Conservation (phyloP, 1,140 invertebrate species). For the Platyscapa corneri region DNA sequence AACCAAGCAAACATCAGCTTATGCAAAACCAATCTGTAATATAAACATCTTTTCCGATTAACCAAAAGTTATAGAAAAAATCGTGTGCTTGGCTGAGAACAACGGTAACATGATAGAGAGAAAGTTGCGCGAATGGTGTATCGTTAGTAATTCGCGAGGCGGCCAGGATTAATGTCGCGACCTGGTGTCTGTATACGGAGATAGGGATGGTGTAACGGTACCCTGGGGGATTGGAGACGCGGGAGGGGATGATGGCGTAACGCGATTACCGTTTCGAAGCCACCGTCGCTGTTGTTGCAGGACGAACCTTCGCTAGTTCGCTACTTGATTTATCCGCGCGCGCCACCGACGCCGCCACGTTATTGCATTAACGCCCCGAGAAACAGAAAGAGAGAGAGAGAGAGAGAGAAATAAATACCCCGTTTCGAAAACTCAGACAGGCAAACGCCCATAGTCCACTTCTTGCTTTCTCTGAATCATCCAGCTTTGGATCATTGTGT, state of each 20-base stretch:
- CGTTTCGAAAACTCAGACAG: not conserved
- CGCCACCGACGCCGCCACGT: constrained; percentile 57
- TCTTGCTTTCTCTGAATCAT: constrained; percentile 52
- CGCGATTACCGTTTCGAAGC: constrained; percentile 62
- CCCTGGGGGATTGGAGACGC: constrained; percentile 58
- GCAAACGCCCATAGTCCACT: constrained; percentile 30
- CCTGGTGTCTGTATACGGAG: constrained; percentile 3
- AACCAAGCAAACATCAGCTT: not conserved
- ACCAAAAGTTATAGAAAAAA: not conserved
- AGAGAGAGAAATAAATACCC: not conserved
- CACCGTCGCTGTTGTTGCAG: constrained; percentile 44
- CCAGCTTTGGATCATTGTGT: constrained; percentile 29
- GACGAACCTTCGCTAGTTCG: constrained; percentile 58
- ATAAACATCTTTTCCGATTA: not conserved
- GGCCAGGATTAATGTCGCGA: constrained; percentile 53
- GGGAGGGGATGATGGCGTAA: constrained; percentile 57
- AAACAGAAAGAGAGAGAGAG: not conserved
- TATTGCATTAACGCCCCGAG: constrained; percentile 69
- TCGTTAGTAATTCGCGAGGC: constrained; percentile 50
- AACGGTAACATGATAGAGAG: not conserved
- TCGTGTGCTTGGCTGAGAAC: not conserved
- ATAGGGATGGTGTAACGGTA: constrained; percentile 59
- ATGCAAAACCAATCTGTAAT: too few relatives aligned
- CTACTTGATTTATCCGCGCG: constrained; percentile 70
- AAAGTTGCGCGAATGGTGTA: not conserved